Base-by-base conservation (phyloP, 2,888 invertebrate species). In the Allolobophora icterica region DNA sequence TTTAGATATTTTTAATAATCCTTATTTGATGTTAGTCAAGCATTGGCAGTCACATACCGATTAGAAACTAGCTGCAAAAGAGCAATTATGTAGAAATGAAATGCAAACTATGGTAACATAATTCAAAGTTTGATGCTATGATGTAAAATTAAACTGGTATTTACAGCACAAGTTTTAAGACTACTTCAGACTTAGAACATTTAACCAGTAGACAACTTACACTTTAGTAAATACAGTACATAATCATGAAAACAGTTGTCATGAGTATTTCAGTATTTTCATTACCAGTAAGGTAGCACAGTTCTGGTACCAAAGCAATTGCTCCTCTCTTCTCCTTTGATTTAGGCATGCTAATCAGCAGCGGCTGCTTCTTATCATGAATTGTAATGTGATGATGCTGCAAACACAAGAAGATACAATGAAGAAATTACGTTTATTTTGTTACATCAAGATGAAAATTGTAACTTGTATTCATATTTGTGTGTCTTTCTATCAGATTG, bases 281-380 rank as follows among this genome's bases (percentile, higher is more conserved):
- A 90, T 42, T 95, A 87, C 98, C 98, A 0, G 98, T 98, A 94
- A 97, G 96, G 0, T 97, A 96, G 93, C 98, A 98, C 89, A 98
- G 95, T 95, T 98, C 98, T 0, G 98, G 98, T 19, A 98, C 96
- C 5, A 99, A 96, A 94, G 96, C 96, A 17, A 98, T 96, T 0
- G 97, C 93, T 91, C 90, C 94, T 96, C 33, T 97, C 42, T 58
- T 96, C 93, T 98, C 98, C 83, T 96, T 96, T 83, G 94, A 94
- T 91, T 94, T 95, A 0, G 96, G 95, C 42, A 96, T 96, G 0
- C 97, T 97, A 0, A 98, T 96, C 90, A 99, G 95, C 94, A 99
- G 94, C 0, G 99, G 99, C 94, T 99, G 99, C 0, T 96, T 95
- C 0, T 90, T 5, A 92, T 97, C 96, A 0, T 94, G 93, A 91